phyloP scores from a whole-genome alignment of 1,140 invertebrate species.

The Zophobas atratus region DNA sequence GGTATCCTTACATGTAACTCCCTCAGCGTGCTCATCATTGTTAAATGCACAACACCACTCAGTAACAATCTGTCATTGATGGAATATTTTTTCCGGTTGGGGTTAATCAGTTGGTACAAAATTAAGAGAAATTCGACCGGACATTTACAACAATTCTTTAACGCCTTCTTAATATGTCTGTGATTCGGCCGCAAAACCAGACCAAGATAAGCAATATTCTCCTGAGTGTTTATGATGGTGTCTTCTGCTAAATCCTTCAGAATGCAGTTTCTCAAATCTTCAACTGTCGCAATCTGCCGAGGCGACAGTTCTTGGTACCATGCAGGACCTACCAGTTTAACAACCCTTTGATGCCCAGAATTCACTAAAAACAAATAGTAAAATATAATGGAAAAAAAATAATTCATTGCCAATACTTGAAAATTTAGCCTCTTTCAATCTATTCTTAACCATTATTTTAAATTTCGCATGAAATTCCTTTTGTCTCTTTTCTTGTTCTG shows the following conservation, averaged over 20 bases:
- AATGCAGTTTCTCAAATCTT: constrained; percentile 58
- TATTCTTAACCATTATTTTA: constrained; percentile 28
- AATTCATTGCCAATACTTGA: too few species aligned
- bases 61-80: constrained; percentile 60
- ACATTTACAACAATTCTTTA: constrained; percentile 57
- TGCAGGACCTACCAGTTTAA: constrained; percentile 57
- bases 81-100: constrained; percentile 51
- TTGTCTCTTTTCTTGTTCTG: constrained; percentile 49
- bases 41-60: constrained; percentile 63
- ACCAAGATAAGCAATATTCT: constrained; percentile 59
- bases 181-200: constrained; percentile 59
- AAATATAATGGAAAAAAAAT: neutral
- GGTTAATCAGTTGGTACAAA: constrained; percentile 62
- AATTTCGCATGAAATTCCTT: constrained; percentile 47
- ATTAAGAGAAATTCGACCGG: constrained; percentile 63
- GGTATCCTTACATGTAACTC: constrained; percentile 65
- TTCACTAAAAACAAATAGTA: constrained; percentile 20
- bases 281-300: constrained; percentile 57
- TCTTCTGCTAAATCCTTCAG: constrained; percentile 52
- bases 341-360: constrained; percentile 38
- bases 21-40: constrained; percentile 60
- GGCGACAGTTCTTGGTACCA: constrained; percentile 66
- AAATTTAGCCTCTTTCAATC: neutral
- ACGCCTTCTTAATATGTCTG: constrained; percentile 55
- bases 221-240: constrained; percentile 52